Base-by-base conservation (phyloP, 1,140 invertebrate species). In the Drosophila kanapiae region DNA sequence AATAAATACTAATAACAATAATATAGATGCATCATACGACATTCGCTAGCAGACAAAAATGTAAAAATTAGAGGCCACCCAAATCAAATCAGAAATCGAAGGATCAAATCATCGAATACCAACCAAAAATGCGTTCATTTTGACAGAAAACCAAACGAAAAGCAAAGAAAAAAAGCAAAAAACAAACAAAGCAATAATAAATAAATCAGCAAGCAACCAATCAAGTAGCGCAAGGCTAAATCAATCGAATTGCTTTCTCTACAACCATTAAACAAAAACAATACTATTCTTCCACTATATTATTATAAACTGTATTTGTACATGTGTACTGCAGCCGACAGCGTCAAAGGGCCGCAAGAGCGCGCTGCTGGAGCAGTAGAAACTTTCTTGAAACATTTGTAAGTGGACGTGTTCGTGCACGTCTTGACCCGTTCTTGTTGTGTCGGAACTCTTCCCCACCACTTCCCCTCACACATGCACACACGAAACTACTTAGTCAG, bases 371-470 rank as follows among this genome's bases (percentile, higher is more conserved):
- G 91, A 92, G 79, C 87, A 91, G 82, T 92, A 92, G 70, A 77
- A 71, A 80, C 79, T 88, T 85, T 92, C 80, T 86, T 91, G 79
- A 92, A 79, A 91, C 91, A 92, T 92, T 92, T 92, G 91, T 92
- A 92, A 92, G 91, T 92, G 82, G 59, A 63, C 68, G 64, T 67
- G 63, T 67, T 54, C 10, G 60, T 74, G 47, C 48, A 59, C 57
- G 71, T 75, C 69, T 63, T 62, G 53, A 59, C 70, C 69, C 38
- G 70, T 72, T 72, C 70, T 72, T 72, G 70, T 72, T 72, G 70
- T 72, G 70, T 72, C 70, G 70, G 68, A 72, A 57, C 63, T 59
- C 33, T 35, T 38, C 29, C 43, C 35, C 16, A 45, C 54, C 49
- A 38, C 54, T 11, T 16, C 65, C 65, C 11, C 27, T 59, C 42